Conservation (phyloP, 2,888 invertebrate species). For the Uropetala carovei region DNA sequence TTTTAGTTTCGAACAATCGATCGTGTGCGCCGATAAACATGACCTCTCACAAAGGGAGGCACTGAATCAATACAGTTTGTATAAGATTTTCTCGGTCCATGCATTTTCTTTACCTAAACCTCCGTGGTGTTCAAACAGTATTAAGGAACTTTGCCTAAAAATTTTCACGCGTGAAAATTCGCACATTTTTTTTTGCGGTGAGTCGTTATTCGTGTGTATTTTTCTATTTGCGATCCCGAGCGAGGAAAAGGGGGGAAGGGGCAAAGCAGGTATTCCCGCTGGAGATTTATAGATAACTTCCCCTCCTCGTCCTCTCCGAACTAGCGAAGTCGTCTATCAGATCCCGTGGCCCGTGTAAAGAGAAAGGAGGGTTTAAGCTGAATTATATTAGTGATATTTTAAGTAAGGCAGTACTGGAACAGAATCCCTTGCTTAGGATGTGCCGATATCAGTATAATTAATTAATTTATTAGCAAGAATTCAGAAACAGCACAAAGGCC, state of each 20-base stretch:
- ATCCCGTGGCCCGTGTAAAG: too few relatives aligned
- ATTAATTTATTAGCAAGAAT: too few relatives aligned
- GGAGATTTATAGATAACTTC: too few relatives aligned
- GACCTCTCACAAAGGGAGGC: background rate
- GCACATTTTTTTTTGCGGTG: slow-evolving; percentile 21
- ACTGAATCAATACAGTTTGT: background rate
- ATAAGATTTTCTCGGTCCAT: slow-evolving; percentile 3
- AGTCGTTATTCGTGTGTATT: slow-evolving; percentile 6
- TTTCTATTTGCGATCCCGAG: slow-evolving; percentile 26
- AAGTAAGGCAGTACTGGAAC: too few relatives aligned
- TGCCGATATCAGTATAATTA: too few relatives aligned
- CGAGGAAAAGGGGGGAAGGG: background rate
- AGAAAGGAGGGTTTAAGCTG: too few relatives aligned
- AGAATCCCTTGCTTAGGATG: too few relatives aligned
- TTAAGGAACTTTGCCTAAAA: background rate
- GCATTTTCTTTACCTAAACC: slow-evolving; percentile 29
- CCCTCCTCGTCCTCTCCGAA: too few relatives aligned
- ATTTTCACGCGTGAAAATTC: slow-evolving; percentile 9
- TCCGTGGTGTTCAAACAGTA: background rate
- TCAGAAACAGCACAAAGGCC: too few relatives aligned
- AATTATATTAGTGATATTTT: too few relatives aligned
- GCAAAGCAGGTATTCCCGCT: too few relatives aligned
- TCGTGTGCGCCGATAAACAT: background rate
- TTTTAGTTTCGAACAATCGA: background rate
- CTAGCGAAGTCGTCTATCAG: too few relatives aligned